phyloP scores from a whole-genome alignment of 2,888 invertebrate species.

The Dorcus hopei region DNA sequence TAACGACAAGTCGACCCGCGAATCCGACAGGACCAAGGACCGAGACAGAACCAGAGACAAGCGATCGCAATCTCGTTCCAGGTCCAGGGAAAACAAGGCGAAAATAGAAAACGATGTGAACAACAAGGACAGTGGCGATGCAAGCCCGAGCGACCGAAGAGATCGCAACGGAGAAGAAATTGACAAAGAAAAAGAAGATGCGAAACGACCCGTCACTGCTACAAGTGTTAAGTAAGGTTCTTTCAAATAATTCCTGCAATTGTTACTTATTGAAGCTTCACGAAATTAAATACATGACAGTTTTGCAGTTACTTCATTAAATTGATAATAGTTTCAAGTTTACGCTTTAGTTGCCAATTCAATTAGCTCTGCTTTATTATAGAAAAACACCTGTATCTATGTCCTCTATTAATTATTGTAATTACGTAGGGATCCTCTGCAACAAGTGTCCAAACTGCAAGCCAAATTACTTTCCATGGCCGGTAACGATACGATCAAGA shows the following conservation, averaged over 20 bases:
- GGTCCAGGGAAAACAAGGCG: slow-evolving; percentile 28
- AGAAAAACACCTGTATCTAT: too few relatives aligned
- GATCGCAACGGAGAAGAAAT: slow-evolving; percentile 28
- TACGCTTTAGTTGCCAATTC: too few relatives aligned
- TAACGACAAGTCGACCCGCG: slow-evolving; percentile 27
- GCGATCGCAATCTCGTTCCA: slow-evolving; percentile 33
- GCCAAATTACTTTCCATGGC: slow-evolving; percentile 62
- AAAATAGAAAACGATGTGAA: slow-evolving; percentile 35
- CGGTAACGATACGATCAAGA: slow-evolving; percentile 47
- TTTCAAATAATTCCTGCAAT: not conserved
- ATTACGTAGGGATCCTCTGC: slow-evolving; percentile 45
- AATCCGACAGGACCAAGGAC: slow-evolving; percentile 31
- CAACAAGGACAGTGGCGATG: slow-evolving; percentile 46
- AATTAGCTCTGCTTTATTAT: too few relatives aligned
- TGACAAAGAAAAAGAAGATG: slow-evolving; percentile 35
- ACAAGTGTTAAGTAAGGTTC: slow-evolving; percentile 8
- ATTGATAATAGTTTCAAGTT: too few relatives aligned
- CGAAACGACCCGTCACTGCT: not conserved
- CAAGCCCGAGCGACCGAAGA: slow-evolving; percentile 36
- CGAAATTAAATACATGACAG: too few relatives aligned
- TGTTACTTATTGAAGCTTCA: too few relatives aligned
- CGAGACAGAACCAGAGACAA: slow-evolving; percentile 22
- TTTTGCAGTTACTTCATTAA: too few relatives aligned
- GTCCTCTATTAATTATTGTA: too few relatives aligned
- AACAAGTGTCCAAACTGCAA: slow-evolving; percentile 59